A percentile compares a stretch with the other conserved stretches of the same genome.
Evolutionary conservation across 2,888 invertebrate species (phyloP).

Genomic region (Drosophila ustulata): DNA sequence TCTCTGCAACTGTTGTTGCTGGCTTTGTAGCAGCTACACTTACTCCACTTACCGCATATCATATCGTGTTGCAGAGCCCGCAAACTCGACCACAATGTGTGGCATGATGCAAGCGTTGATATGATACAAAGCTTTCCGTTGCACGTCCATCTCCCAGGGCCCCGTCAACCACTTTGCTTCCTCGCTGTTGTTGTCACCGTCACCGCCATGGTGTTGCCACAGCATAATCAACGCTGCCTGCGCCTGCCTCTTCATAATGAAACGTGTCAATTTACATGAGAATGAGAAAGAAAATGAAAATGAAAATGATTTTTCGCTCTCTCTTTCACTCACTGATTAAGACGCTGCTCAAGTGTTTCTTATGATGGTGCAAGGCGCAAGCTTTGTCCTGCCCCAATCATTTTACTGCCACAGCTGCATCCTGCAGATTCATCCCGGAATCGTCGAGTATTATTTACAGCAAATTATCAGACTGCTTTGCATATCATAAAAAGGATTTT

Average conservation of each 20-base stretch:
- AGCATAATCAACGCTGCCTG: slow-evolving; percentile 25
- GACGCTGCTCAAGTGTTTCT: slow-evolving; percentile 62
- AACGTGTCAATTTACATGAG: slow-evolving; percentile 80
- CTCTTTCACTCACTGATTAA: slow-evolving; percentile 19
- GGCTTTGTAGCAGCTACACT: slow-evolving; percentile 18
- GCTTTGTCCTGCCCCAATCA: slow-evolving; percentile 2
- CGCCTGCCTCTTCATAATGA: slow-evolving; percentile 66
- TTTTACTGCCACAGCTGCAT: slow-evolving; percentile 62
- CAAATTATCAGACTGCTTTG: slow-evolving; percentile 78
- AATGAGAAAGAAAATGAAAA: slow-evolving; percentile 50
- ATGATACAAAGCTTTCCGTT: slow-evolving; percentile 40
- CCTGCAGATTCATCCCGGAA: slow-evolving; percentile 28
- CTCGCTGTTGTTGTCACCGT: slow-evolving; percentile 11
- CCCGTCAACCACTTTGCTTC: too few relatives aligned
- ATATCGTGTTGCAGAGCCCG: slow-evolving; percentile 66
- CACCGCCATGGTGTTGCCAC: slow-evolving; percentile 16
- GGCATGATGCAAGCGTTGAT: slow-evolving; percentile 54
- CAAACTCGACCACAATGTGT: slow-evolving; percentile 67
- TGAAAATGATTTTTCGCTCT: slow-evolving; percentile 47
- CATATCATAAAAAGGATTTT: slow-evolving; percentile 77
- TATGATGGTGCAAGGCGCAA: slow-evolving; percentile 49
- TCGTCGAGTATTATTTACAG: slow-evolving; percentile 68
- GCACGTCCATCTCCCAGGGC: background rate
- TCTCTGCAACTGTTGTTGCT: background rate
- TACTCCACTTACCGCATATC: slow-evolving; percentile 37